Conservation (phyloP, 1,140 invertebrate genomes). For the Octopus bimaculoides region DNA sequence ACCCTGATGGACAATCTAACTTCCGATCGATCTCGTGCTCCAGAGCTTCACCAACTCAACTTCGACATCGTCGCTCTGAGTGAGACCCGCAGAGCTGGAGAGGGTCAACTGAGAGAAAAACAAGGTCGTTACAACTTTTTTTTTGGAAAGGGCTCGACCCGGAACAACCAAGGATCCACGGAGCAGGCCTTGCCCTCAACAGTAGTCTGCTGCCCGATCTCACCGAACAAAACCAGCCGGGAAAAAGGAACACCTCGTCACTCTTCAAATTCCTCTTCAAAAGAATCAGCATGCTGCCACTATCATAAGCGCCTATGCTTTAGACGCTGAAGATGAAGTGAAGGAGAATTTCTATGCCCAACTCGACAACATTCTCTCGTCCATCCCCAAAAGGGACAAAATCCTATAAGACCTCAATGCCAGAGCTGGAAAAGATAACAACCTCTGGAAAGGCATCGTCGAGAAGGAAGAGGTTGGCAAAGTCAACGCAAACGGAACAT, state of each 20-base stretch:
- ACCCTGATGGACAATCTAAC: no score
- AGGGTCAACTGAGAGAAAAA: neutral
- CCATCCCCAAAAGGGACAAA: neutral
- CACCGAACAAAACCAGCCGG: neutral
- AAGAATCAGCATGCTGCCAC: neutral
- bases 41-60: neutral
- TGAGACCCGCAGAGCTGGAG: neutral
- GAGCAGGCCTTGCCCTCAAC: no score
- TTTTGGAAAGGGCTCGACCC: neutral
- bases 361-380: neutral
- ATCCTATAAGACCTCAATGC: neutral
- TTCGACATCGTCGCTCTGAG: neutral
- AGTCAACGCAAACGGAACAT: neutral
- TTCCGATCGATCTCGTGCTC: no score
- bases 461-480: neutral
- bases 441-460: neutral
- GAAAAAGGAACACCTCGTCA: neutral
- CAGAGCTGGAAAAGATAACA: neutral
- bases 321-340: neutral
- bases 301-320: neutral
- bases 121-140: neutral
- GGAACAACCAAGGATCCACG: neutral
- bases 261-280: neutral
- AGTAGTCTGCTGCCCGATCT: neutral
- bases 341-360: neutral